phyloP scores from a whole-genome alignment of 2,113 vertebrate genomes.

The Guaruba guarouba region DNA sequence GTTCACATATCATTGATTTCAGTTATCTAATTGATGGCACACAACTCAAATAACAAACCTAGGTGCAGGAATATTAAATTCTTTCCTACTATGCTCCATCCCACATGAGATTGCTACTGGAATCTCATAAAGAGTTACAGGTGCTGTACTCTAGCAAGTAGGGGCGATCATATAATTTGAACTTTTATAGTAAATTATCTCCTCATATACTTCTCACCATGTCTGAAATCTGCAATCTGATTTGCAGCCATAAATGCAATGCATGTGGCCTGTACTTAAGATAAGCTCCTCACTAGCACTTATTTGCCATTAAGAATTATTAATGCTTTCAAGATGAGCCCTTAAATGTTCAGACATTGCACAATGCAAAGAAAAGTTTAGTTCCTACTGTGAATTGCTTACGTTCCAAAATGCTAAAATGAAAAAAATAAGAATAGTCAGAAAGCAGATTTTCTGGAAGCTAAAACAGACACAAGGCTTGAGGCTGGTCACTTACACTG shows the following conservation, averaged over 20 bases:
- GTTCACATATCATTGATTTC: not conserved
- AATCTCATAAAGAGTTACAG: not conserved
- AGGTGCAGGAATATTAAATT: not conserved
- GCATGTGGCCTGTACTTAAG: not conserved
- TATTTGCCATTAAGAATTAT: not conserved
- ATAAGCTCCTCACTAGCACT: not conserved
- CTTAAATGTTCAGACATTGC: not conserved
- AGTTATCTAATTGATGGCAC: not conserved
- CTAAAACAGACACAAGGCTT: not conserved
- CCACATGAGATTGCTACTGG: not conserved
- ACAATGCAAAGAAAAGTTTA: not conserved
- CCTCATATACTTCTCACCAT: not conserved
- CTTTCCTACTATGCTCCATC: not conserved
- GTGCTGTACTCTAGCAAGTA: not conserved
- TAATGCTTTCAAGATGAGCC: not conserved
- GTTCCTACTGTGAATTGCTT: not conserved
- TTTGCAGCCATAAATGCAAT: not conserved
- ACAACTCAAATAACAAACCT: not conserved
- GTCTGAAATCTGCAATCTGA: not conserved
- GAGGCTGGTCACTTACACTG: conserved; percentile 80
- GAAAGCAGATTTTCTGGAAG: not conserved
- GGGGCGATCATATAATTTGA: not conserved
- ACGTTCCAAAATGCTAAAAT: not conserved
- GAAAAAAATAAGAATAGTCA: not conserved
- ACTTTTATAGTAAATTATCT: not conserved